A percentile compares a stretch with the other conserved stretches of the same genome.
Conservation (phyloP, 1,140 invertebrate genomes). For the Tachypleus tridentatus region DNA sequence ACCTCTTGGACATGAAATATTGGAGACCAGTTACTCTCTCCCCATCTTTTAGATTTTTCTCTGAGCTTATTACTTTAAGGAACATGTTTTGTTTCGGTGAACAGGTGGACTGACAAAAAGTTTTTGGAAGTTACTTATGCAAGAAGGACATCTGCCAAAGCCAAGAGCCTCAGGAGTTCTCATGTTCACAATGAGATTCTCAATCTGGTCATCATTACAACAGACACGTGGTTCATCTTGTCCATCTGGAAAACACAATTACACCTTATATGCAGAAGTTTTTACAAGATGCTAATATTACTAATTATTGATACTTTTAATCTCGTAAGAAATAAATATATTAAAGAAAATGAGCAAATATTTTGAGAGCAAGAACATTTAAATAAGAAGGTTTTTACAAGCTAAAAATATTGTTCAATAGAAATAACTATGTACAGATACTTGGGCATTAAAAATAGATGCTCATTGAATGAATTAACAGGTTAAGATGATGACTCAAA, state of each 20-base stretch:
- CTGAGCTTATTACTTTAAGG: conserved; percentile 11
- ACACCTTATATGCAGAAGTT: not conserved
- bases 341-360: too few species aligned
- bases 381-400: too few species aligned
- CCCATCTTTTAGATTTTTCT: conserved; percentile 3
- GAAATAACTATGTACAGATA: too few species aligned
- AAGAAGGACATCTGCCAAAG: conserved; percentile 23
- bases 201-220: not conserved
- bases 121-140: conserved; percentile 21
- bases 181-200: not conserved
- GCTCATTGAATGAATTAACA: too few species aligned
- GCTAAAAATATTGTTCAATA: too few species aligned
- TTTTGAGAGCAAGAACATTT: too few species aligned
- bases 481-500: too few species aligned
- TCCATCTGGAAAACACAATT: not conserved
- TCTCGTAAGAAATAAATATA: too few species aligned
- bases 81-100: conserved; percentile 22
- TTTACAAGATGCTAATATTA: not conserved
- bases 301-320: too few species aligned
- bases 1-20: not conserved
- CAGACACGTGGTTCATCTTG: not conserved
- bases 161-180: conserved; percentile 10
- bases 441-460: too few species aligned
- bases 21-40: conserved; percentile 3
- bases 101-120: conserved; percentile 24